Conservation (phyloP, 2,888 invertebrate genomes). For the Zygothrica quintamaculata region DNA sequence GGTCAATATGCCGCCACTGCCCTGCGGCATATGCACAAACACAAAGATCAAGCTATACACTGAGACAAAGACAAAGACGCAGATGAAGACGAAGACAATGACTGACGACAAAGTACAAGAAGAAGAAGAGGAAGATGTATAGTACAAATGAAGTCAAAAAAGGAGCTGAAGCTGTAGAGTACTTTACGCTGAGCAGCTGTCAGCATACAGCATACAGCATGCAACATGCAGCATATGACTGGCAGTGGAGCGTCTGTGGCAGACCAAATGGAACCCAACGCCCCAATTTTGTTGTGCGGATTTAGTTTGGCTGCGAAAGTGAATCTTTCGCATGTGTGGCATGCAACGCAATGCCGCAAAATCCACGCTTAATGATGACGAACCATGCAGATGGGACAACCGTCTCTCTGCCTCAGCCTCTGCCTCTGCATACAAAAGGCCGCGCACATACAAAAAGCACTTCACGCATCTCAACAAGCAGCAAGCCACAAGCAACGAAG, state of each 20-base stretch:
- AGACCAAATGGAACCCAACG: constrained; percentile 66
- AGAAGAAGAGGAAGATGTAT: neutral
- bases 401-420: too few relatives aligned
- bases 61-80: constrained; percentile 12
- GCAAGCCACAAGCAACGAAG: neutral
- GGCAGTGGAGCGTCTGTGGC: constrained; percentile 35
- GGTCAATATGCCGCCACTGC: constrained; percentile 71
- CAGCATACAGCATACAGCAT: constrained; percentile 63
- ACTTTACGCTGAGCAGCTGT: constrained; percentile 61
- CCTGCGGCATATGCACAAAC: constrained; percentile 51
- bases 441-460: constrained; percentile 54
- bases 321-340: constrained; percentile 65
- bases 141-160: constrained; percentile 4
- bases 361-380: constrained; percentile 73
- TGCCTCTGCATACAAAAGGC: constrained; percentile 50
- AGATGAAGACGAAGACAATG: constrained; percentile 37
- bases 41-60: too few relatives aligned
- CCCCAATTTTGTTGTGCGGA: constrained; percentile 63
- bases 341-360: constrained; percentile 46
- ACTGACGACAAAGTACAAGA: constrained; percentile 31
- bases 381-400: constrained; percentile 56
- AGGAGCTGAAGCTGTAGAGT: constrained; percentile 26
- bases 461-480: constrained; percentile 62
- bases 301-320: constrained; percentile 70
- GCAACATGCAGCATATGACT: too few relatives aligned